Conservation (phyloP, 2,797 vertebrate species). For the Falco biarmicus region DNA sequence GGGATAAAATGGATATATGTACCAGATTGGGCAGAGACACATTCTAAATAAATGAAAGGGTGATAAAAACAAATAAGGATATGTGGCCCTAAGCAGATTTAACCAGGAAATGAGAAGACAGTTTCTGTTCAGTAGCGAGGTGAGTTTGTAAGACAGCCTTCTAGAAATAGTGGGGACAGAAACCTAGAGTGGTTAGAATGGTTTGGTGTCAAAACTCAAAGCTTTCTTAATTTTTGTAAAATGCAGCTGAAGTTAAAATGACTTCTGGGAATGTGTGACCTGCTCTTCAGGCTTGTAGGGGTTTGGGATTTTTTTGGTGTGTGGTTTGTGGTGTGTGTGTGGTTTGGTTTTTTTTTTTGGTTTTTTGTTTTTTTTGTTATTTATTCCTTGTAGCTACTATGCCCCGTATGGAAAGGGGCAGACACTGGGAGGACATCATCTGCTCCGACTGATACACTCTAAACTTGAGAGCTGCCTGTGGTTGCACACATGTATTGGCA, state of each 20-base stretch:
- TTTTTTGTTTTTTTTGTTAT: no score
- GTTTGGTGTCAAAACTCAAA: background rate
- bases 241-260: background rate
- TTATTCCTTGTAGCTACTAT: background rate
- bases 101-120: background rate
- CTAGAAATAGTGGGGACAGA: background rate
- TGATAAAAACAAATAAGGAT: background rate
- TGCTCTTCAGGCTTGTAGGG: background rate
- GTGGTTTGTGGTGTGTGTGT: no score
- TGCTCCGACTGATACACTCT: background rate
- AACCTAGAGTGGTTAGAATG: background rate
- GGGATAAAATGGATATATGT: background rate
- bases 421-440: background rate
- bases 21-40: background rate
- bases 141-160: background rate
- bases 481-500: rapidly evolving
- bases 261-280: background rate
- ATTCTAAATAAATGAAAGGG: background rate
- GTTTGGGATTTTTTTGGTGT: no score
- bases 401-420: background rate
- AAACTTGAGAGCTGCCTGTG: background rate
- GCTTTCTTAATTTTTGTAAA: background rate
- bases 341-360: no score
- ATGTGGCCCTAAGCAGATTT: background rate
- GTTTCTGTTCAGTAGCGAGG: background rate